Conservation (phyloP, 2,888 invertebrate genomes). For the Scaptomyza caliginosa region DNA sequence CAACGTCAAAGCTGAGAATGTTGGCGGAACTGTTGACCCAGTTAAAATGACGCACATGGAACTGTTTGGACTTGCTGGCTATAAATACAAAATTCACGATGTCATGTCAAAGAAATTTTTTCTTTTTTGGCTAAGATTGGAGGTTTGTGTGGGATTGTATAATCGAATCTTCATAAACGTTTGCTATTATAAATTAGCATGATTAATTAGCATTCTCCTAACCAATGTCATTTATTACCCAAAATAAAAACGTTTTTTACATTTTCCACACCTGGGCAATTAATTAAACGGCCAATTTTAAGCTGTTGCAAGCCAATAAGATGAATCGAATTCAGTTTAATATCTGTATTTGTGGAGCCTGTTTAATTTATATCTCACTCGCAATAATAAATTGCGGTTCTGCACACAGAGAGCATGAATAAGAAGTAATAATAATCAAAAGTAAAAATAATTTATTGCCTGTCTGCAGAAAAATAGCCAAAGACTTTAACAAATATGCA, state of each 20-base stretch:
- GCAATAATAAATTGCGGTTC: constrained; percentile 54
- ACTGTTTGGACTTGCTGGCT: constrained; percentile 31
- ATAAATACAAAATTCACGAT: constrained; percentile 50
- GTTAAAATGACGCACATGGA: constrained; percentile 53
- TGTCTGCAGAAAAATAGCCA: constrained; percentile 52
- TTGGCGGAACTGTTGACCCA: constrained; percentile 69
- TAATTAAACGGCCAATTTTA: constrained; percentile 43
- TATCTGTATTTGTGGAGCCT: constrained; percentile 47
- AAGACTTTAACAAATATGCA: constrained; percentile 32
- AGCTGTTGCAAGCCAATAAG: too few relatives aligned
- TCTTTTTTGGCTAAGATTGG: neutral
- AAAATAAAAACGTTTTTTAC: neutral
- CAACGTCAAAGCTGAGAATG: constrained; percentile 2
- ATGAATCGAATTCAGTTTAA: constrained; percentile 18
- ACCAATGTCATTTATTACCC: constrained; percentile 22
- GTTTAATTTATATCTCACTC: constrained; percentile 75
- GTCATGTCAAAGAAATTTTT: constrained; percentile 41
- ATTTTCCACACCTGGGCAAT: constrained; percentile 42
- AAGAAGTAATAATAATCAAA: constrained; percentile 76
- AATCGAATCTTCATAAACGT: constrained; percentile 12
- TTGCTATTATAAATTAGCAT: neutral
- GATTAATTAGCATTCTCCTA: neutral
- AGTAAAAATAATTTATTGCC: constrained; percentile 77
- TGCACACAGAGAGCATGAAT: constrained; percentile 48
- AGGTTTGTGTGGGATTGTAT: neutral